phyloP scores from a whole-genome alignment of 2,113 vertebrate genomes.

The Calyptomena viridis region DNA sequence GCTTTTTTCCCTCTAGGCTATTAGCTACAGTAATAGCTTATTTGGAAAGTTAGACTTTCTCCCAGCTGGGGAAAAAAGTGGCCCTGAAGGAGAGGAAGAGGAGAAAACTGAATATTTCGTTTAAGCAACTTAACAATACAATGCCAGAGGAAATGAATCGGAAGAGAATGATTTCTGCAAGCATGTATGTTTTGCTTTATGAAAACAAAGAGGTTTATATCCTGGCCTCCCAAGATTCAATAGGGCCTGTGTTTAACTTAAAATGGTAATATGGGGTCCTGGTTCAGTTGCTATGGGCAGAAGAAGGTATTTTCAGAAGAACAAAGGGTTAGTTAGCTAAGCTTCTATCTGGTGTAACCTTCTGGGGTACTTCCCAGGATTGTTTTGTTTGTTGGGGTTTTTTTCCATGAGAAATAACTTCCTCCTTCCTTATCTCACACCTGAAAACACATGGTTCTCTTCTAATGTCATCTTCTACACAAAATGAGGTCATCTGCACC shows the following conservation, averaged over 20 bases:
- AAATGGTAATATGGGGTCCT: neutral
- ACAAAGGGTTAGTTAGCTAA: neutral
- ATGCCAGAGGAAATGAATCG: constrained; percentile 56
- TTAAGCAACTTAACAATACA: constrained; percentile 24
- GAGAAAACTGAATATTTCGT: constrained; percentile 10
- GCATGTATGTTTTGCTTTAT: neutral
- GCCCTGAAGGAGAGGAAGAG: neutral
- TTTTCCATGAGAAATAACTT: neutral
- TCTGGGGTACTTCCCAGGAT: neutral
- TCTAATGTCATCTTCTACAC: neutral
- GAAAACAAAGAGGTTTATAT: constrained; percentile 21
- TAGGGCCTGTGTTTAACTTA: neutral
- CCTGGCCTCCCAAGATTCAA: neutral
- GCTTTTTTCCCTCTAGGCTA: constrained; percentile 24
- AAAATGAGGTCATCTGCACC: neutral
- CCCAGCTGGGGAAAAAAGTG: neutral
- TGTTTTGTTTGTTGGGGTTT: neutral
- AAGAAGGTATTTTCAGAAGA: constrained; percentile 7
- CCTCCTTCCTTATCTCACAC: neutral
- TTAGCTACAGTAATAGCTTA: constrained; percentile 24
- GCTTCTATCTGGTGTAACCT: neutral
- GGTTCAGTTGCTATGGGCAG: neutral
- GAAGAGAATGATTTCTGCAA: constrained; percentile 3
- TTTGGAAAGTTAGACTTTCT: constrained; percentile 32
- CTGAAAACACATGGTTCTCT: neutral